Evolutionary conservation across 2,113 vertebrate genomes (phyloP), one percentile per base, ranked within the genome.

Genomic region (Ciconia stormi): DNA sequence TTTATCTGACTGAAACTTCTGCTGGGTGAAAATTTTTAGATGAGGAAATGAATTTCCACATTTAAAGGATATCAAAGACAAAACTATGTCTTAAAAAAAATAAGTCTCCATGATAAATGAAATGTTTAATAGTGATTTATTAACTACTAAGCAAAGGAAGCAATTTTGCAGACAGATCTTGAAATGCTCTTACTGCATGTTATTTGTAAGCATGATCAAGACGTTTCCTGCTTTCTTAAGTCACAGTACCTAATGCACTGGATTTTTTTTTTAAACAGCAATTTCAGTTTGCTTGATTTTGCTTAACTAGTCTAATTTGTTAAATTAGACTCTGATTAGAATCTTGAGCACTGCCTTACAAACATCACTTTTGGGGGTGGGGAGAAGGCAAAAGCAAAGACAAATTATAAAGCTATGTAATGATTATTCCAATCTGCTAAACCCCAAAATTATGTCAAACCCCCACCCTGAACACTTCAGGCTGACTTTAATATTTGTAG

Each of bases 201-300:
- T 65, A 74, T 40, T 79, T 74, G 56, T 81, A 65, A 61, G 36
- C 25, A 16, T 21, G 52, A 84, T 81, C 63, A 71, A 87, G 67
- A 50, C 23, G 52, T 58, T 95, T 96, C 67, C 82, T 84, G 46
- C 65, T 80, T 79, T 47, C 61, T 91, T 55, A 84, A 77, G 58
- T 74, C 47, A 84, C 18, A 23, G 44, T 61, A 67, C 25, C 29
- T 81, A 53, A 91, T 87, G 32, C 82, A 79, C 91, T 89, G 92
- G 88, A 70, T 11, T 71, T 23, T 91, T 38, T 38, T 95, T 93
- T 71, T 73, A 94, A 89, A 85, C 82, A 58, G 80, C 79, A 87
- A 79, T 89, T 97, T 97, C 89, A 58, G 93, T 96, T 96, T 97
- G 81, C 78, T 84, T 96, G 59, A 79, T 96, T 70, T 97, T 81